Conservation (phyloP, 2,113 vertebrate species). For the Ramphastos sulfuratus region DNA sequence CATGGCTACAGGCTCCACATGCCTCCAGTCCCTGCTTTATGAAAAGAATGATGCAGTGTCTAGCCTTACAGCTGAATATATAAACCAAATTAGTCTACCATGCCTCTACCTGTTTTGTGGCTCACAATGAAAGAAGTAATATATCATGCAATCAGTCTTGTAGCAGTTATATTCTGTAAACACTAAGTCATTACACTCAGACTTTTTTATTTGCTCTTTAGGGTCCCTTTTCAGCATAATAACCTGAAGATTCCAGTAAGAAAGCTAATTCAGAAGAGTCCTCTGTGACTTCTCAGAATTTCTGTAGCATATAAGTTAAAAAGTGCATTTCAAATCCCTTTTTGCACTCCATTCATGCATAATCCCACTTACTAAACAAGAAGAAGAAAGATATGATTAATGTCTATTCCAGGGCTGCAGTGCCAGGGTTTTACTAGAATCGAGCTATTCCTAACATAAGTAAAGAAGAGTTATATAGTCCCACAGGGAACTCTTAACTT, state of each 20-base stretch:
- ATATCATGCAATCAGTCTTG: conserved; percentile 75
- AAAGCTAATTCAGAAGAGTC: conserved; percentile 39
- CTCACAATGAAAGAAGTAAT: conserved; percentile 80
- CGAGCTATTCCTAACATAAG: neutral
- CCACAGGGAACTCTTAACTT: neutral
- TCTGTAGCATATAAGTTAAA: neutral
- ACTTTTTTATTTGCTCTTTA: conserved; percentile 49
- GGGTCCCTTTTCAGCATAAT: conserved; percentile 45
- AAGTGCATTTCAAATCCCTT: neutral
- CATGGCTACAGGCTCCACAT: conserved; percentile 78
- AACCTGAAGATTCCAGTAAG: conserved; percentile 51
- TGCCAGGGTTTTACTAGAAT: neutral
- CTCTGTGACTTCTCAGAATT: neutral
- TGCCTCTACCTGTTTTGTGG: conserved; percentile 81
- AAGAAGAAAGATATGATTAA: neutral
- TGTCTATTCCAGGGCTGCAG: neutral
- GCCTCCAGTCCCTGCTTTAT: conserved; percentile 75
- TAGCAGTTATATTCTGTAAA: conserved; percentile 57
- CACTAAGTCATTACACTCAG: conserved; percentile 62
- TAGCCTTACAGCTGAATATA: conserved; percentile 83
- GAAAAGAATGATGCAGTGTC: conserved; percentile 86
- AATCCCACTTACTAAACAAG: neutral
- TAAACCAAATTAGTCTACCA: conserved; percentile 82
- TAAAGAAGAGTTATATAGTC: neutral
- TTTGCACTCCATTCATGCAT: neutral